Evolutionary conservation across 2,797 vertebrate genomes (phyloP).

Genomic region (Sebastes iracundus): DNA sequence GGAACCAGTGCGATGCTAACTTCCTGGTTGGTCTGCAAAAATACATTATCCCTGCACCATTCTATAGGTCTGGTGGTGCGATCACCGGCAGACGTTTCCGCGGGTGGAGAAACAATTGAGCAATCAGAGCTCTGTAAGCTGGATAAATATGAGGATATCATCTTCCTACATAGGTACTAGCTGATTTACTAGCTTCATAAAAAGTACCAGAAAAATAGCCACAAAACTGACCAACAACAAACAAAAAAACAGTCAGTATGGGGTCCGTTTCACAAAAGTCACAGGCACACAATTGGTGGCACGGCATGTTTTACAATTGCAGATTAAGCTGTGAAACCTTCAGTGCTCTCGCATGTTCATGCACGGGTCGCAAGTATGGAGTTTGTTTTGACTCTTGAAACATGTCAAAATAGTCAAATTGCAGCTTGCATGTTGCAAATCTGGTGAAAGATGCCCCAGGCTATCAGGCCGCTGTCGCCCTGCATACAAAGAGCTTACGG

Average conservation of each 20-base stretch:
- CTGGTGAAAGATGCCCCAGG: neutral
- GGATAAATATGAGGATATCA: neutral
- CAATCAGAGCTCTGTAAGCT: neutral
- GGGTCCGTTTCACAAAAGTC: neutral
- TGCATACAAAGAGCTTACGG: neutral
- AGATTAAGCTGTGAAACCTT: neutral
- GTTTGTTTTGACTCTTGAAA: too few relatives aligned
- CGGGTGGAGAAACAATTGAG: neutral
- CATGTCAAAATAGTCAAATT: neutral
- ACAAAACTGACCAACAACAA: neutral
- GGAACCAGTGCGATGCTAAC: too few relatives aligned
- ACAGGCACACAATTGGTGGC: fast-evolving
- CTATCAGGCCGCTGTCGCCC: neutral
- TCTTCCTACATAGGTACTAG: neutral
- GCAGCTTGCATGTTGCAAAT: neutral
- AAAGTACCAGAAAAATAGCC: neutral
- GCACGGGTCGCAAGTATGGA: too few relatives aligned
- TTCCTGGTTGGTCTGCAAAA: fast-evolving
- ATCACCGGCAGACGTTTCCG: fast-evolving
- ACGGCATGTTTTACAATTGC: neutral
- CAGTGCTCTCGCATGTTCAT: neutral
- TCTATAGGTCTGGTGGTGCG: neutral
- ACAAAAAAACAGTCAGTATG: neutral
- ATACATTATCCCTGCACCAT: too few relatives aligned
- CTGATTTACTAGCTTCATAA: too few relatives aligned